Percentiles rank a stretch among this genome's conserved stretches.
phyloP scores from a whole-genome alignment of 1,140 invertebrate genomes.

The Vanessa tameamea region DNA sequence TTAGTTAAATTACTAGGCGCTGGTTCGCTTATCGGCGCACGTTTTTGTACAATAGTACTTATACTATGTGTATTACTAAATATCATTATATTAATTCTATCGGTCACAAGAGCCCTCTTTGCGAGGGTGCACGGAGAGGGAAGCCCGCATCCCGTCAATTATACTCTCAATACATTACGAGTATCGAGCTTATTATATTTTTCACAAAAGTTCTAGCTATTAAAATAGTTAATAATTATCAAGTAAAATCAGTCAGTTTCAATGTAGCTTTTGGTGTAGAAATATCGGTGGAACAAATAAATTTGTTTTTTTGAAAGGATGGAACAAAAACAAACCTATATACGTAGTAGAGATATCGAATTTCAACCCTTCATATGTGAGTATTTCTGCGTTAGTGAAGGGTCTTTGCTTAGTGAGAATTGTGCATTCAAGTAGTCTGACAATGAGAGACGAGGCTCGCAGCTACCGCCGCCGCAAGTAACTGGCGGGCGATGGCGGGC shows the following conservation, averaged over 20 bases:
- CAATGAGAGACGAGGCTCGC: constrained; percentile 2
- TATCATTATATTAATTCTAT: neutral
- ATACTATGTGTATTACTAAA: neutral
- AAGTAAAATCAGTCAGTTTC: too few species aligned
- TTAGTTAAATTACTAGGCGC: neutral
- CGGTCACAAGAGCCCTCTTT: neutral
- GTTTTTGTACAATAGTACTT: neutral
- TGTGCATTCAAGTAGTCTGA: constrained; percentile 23
- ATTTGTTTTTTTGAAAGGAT: too few species aligned
- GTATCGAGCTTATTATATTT: neutral
- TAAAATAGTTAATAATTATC: too few species aligned
- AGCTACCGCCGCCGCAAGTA: neutral
- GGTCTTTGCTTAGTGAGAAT: constrained; percentile 6
- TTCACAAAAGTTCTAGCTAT: neutral
- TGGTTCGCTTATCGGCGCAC: neutral
- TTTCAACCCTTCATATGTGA: constrained; percentile 12
- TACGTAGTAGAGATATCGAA: constrained; percentile 20
- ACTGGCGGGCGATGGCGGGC: neutral
- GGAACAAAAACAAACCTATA: too few species aligned
- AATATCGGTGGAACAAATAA: too few species aligned
- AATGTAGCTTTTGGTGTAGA: neutral
- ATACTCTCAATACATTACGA: constrained; percentile 5
- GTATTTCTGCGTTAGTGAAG: constrained; percentile 20
- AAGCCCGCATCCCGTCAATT: constrained; percentile 14
- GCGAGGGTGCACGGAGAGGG: neutral